Evolutionary conservation across 2,797 vertebrate species (phyloP).

Genomic region (Lutjanus argentimaculatus): DNA sequence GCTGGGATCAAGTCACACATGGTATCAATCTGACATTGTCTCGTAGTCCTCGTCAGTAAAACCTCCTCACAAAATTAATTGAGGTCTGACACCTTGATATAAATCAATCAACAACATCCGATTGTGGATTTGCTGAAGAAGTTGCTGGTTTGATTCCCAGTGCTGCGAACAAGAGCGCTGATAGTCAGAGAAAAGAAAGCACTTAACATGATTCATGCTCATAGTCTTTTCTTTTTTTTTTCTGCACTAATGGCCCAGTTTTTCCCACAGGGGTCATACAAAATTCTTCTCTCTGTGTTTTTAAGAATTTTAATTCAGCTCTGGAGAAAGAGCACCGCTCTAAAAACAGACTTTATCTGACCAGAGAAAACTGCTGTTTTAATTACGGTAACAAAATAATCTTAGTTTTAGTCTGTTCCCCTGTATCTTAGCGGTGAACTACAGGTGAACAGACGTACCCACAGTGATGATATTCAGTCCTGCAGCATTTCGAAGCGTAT

Average conservation of each 20-base stretch:
- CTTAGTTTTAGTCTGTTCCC: not conserved
- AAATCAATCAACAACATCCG: constrained; percentile 15
- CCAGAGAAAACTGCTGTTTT: not conserved
- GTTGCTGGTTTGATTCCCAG: constrained; percentile 22
- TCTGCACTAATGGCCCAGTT: not conserved
- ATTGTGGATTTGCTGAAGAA: not conserved
- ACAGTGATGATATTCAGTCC: constrained; percentile 8
- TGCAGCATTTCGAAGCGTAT: constrained; percentile 15
- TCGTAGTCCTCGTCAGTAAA: constrained; percentile 22
- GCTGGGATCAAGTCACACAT: constrained; percentile 24
- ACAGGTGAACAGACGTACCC: constrained; percentile 8
- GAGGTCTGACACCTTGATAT: constrained; percentile 1
- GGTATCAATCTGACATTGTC: constrained; percentile 11
- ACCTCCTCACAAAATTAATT: constrained; percentile 24
- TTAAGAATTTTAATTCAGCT: constrained; percentile 11
- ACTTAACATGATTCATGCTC: not conserved
- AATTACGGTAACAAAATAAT: not conserved
- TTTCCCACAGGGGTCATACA: not conserved
- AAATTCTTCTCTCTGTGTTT: not conserved
- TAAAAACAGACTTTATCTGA: not conserved
- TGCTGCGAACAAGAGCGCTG: not conserved
- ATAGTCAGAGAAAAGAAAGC: not conserved
- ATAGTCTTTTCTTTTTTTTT: not conserved
- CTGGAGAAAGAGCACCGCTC: not conserved
- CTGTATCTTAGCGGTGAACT: not conserved